phyloP scores from a whole-genome alignment of 1,140 invertebrate species.

The Calliopsis andreniformis region DNA sequence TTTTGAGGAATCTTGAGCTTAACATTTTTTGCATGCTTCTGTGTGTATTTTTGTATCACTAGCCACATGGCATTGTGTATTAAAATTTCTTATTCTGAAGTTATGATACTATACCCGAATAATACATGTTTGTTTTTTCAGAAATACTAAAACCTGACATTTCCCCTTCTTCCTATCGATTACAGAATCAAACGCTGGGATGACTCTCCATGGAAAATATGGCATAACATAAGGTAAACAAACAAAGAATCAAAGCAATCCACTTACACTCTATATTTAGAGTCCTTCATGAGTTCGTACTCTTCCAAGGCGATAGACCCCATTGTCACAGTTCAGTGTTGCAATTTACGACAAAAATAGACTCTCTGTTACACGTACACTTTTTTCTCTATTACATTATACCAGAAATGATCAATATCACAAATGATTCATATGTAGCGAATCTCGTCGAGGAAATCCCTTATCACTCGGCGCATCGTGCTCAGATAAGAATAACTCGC shows the following conservation, averaged over 20 bases:
- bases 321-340: conserved; percentile 67
- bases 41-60: too few relatives aligned
- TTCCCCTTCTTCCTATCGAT: too few relatives aligned
- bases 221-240: not conserved
- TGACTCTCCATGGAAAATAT: not conserved
- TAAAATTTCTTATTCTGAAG: too few relatives aligned
- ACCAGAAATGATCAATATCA: conserved; percentile 14
- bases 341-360: conserved; percentile 35
- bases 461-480: conserved; percentile 41
- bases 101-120: too few relatives aligned
- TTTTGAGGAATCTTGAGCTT: too few relatives aligned
- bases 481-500: conserved; percentile 35
- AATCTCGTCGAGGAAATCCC: not conserved
- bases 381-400: conserved; percentile 48
- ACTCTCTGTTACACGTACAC: conserved; percentile 13
- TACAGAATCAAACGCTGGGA: not conserved
- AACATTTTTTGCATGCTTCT: too few relatives aligned
- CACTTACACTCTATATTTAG: conserved; percentile 88
- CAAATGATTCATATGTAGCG: conserved; percentile 36
- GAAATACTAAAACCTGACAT: too few relatives aligned
- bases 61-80: too few relatives aligned
- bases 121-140: too few relatives aligned
- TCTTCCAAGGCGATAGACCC: conserved; percentile 84
- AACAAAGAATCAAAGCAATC: not conserved
- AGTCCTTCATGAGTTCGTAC: conserved; percentile 88